Conservation (phyloP, 2,888 invertebrate species). For the Hypselothyrea guttata region DNA sequence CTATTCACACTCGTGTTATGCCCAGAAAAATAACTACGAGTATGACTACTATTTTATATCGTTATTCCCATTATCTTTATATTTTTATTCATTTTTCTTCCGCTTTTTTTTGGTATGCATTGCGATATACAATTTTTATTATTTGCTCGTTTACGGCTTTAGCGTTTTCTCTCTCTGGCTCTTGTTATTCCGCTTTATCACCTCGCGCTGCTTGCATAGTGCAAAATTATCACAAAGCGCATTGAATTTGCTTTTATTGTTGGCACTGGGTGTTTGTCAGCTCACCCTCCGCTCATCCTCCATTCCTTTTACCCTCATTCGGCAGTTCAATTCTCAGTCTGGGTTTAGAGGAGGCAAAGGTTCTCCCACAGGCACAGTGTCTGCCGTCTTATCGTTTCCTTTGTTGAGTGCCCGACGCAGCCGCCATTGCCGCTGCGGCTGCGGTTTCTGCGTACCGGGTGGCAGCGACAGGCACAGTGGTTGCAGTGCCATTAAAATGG, state of each 20-base stretch:
- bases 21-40: conserved; percentile 14
- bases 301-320: not conserved
- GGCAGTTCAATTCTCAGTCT: not conserved
- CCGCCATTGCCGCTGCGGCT: conserved; percentile 29
- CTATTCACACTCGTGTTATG: conserved; percentile 78
- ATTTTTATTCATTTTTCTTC: conserved; percentile 37
- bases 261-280: conserved; percentile 38
- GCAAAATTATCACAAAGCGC: conserved; percentile 72
- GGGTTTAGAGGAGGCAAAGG: conserved; percentile 50
- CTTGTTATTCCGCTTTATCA: conserved; percentile 29
- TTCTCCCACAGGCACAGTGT: conserved; percentile 3
- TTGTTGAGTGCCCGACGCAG: conserved; percentile 52
- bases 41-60: conserved; percentile 22
- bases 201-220: conserved; percentile 57
- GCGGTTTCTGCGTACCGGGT: conserved; percentile 43
- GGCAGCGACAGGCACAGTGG: conserved; percentile 33
- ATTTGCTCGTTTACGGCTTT: conserved; percentile 66
- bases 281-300: conserved; percentile 14
- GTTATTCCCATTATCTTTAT: conserved; percentile 44
- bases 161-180: conserved; percentile 16
- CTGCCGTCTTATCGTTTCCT: conserved; percentile 69
- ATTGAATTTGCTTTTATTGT: conserved; percentile 76
- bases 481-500: not conserved
- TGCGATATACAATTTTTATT: conserved; percentile 63
- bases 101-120: no score